Evolutionary conservation across 2,797 vertebrate species (phyloP), one percentile per base, ranked within the genome.

Genomic region (Denticeps clupeoides): DNA sequence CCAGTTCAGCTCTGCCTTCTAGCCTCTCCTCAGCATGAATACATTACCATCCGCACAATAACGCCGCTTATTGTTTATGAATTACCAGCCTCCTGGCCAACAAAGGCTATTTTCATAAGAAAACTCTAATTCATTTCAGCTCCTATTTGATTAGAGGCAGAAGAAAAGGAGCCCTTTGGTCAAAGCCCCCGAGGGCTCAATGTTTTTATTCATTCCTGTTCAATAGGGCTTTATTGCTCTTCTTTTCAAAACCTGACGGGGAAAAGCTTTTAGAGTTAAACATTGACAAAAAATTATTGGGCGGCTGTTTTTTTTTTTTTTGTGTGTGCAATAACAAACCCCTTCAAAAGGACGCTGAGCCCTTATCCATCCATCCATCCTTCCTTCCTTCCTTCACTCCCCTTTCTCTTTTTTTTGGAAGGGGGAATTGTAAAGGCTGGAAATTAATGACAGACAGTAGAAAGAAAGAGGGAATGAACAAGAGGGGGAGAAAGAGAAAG

Each of bases 91-190:
- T 87, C 83, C 82, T 83, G 78, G 77, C 81, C 82, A 88, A 87
- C 87, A 89, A 88, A 88, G 85, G 83, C 83, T 88, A 88, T 89
- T 89, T 89, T 89, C 87, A 88, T 88, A 87, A 87, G 87, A 87
- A 89, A 89, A 89, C 84, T 85, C 58, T 65, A 87, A 87, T 88
- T 88, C 85, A 87, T 87, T 87, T 87, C 86, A 86, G 86, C 85
- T 88, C 85, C 84, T 84, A 87, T 89, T 87, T 89, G 87, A 87
- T 89, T 88, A 87, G 84, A 81, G 83, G 85, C 56, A 83, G 78
- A 87, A 88, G 85, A 87, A 87, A 87, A 80, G 82, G 79, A 82
- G 82, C 77, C 75, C 81, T 74, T 78, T 73, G 82, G 82, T 80
- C 75, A 83, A 84, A 84, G 64, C 84, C 86, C 60, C 85, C 84